Evolutionary conservation across 2,797 vertebrate species (phyloP).

Genomic region (Otolemur crassicaudatus): DNA sequence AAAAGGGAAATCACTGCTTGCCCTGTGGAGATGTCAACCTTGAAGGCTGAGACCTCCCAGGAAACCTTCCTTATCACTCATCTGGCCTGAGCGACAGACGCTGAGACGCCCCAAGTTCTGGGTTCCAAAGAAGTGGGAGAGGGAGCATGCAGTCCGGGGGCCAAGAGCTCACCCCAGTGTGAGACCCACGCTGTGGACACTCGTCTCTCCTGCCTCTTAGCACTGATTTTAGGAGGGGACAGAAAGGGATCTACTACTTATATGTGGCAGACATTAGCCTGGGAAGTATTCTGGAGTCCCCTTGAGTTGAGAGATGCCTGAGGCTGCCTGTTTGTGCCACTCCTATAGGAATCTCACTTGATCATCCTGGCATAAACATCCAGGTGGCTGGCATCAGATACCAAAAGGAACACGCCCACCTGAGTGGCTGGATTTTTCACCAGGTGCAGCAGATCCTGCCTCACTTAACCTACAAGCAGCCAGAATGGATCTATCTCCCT

Average conservation of each 20-base stretch:
- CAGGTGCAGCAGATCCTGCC: neutral
- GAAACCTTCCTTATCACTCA: neutral
- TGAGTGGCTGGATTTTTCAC: neutral
- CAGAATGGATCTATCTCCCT: neutral
- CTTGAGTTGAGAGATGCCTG: neutral
- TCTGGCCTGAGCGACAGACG: neutral
- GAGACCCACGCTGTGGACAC: fast-evolving
- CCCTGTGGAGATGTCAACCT: neutral
- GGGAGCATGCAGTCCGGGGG: too few relatives aligned
- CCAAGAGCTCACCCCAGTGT: fast-evolving
- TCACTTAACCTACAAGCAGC: neutral
- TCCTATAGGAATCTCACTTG: neutral
- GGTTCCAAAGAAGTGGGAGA: neutral
- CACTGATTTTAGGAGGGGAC: neutral
- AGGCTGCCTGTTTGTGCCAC: neutral
- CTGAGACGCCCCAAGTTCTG: fast-evolving
- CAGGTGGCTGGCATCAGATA: neutral
- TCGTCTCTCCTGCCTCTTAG: neutral
- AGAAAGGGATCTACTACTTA: fast-evolving
- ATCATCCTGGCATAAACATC: neutral
- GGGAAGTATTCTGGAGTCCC: neutral
- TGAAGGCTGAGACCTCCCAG: neutral
- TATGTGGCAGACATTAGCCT: neutral
- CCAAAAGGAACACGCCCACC: slow-evolving; percentile 20
- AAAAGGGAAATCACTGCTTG: neutral